Evolutionary conservation across 2,888 invertebrate genomes (phyloP), one percentile per base, ranked within the genome.

Genomic region (Drosophila paracracens): DNA sequence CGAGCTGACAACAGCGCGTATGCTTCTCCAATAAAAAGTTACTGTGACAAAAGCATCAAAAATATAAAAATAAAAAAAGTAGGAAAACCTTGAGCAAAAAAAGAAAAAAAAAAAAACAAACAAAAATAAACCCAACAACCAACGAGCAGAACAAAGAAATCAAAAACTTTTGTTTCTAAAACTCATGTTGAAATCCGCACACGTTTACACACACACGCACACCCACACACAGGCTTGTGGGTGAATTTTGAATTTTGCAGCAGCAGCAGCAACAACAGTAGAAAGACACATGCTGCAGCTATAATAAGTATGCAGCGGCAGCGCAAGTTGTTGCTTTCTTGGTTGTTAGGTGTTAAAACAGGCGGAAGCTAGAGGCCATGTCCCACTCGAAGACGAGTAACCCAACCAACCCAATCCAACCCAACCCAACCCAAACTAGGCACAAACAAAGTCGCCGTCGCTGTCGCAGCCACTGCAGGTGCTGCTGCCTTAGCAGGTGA

Each of bases 141-240:
- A 61, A 75, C 81, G 60, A 50, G 59, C 70, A 52, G 79, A 74
- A 81, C 83, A 83, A 88, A 88, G 88, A 88, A 86, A 86, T 82
- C 82, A 88, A 85, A 87, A 87, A 87, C 89, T 87, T 87, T 90
- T 87, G 90, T 87, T 87, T 87, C 87, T 88, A 90, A 86, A 87
- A 87, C 87, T 87, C 87, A 88, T 88, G 90, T 86, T 86, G 77
- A 83, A 88, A 79, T 79, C 71, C 63, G 65, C 73, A 76, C 87
- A 81, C 86, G 71, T 69, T 71, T 43, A 70, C 63, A 76, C 59
- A 53, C 46, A 62, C 52, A 48, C 67, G 61, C 38, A 57, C 40
- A 38, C 40, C 51, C 56, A 52, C 58, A 40, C 38, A 63, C 57
- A 40, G 66, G 63, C 43, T 74, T 84, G 79, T 76, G 75, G 76